Evolutionary conservation across 2,888 invertebrate genomes (phyloP), one percentile per base, ranked within the genome.

Genomic region (Gonocerus acuteangulatus): DNA sequence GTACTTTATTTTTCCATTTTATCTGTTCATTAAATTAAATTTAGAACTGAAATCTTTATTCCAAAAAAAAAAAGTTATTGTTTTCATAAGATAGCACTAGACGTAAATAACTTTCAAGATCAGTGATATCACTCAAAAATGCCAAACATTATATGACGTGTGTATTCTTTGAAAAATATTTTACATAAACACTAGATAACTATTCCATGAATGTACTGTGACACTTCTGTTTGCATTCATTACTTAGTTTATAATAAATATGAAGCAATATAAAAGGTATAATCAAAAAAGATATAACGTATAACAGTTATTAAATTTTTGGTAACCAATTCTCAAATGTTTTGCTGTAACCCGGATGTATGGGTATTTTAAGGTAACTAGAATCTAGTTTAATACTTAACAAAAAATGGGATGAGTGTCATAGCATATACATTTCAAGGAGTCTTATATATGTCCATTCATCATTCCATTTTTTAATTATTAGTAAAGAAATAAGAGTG

Each of bases 381-480:
- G 58, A 48, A 47, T 47, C 22, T 59, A 48, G 48, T 48, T 59
- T 48, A 39, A 36, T 39, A 48, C 44, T 34, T 11, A 27, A 47
- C n/a, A 58, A 58, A 58, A 59, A 59, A 48, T 59, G 59, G 48
- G 48, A 59, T 48, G 59, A 48, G 2, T 27, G 36, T 39, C 32
- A 58, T 16, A 19, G 58, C 39, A 44, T 44, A 42, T 42, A 42
- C 18, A 42, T 42, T 27, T 27, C 9, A 9, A 27, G 27, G 9
- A 27, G n/a, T n/a, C n/a, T 27, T 6, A 6, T 27, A 27, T 27
- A 27, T 27, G 27, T 27, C 27, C 27, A 27, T 9, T 27, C 34
- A 57, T 63, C 63, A 61, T 63, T 63, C 63, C 63, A 58, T 61
- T 61, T 63, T 63, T 48, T 32, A 48, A 39, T 56, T 15, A 39